Evolutionary conservation across 2,797 vertebrate species (phyloP), one percentile per base, ranked within the genome.

Genomic region (Percopsis omiscomaycus): DNA sequence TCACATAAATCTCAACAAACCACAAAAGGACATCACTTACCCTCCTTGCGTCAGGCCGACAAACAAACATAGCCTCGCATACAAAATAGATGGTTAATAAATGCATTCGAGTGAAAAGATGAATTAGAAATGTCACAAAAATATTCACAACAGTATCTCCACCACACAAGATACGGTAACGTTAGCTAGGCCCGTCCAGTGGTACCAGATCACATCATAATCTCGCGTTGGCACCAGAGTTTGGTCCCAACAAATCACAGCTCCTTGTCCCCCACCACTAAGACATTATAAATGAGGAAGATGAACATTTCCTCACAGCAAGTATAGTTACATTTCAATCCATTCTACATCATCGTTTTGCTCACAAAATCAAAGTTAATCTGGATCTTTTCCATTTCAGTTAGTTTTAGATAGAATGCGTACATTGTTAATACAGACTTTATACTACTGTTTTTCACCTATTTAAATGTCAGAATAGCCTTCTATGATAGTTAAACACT

Each of bases 141-240:
- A 1, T 48, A 51, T 45, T 4, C 58, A 58, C 55, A 61, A 48
- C 74, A 69, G 47, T 0, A 48, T 10, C 28, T 46, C 53, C 32
- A 45, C 55, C 37, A 70, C 56, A 60, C 62, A 50, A 77, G 70
- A 63, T 75, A 77, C 61, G 75, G 1, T 0, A 51, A 49, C 49
- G 16, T 47, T 42, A 64, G 53, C 15, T 4, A 57, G 84, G 82
- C 75, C 82, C 59, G 22, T 13, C 37, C 8, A 51, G 27, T 46
- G 15, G 9, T 2, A 22, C 22, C 22, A 3, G 48, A 22, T 28
- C 15, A 63, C 59, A 5, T 37, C 65, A 3, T 57, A 78, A 73
- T 85, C 85, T 90, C 89, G 88, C 85, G 89, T 60, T 78, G 52
- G 13, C 81, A 15, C 44, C 48, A 66, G 49, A 70, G 58, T 22